Conservation (phyloP, 2,888 invertebrate species). For the Drosophila anceps region DNA sequence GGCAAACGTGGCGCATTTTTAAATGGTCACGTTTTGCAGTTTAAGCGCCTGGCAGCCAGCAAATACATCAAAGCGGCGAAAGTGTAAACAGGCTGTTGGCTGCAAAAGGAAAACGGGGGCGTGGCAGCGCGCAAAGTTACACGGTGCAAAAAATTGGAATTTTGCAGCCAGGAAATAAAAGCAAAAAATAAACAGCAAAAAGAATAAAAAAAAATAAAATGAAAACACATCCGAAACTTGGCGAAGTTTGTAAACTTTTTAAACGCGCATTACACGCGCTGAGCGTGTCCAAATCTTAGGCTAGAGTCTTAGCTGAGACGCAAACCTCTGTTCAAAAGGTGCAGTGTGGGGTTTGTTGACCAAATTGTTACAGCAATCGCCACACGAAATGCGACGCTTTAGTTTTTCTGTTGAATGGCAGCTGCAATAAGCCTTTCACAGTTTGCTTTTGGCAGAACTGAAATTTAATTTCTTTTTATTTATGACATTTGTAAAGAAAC, state of each 20-base stretch:
- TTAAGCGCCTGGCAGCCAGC: conserved; percentile 73
- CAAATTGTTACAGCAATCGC: conserved; percentile 52
- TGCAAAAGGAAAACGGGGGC: conserved; percentile 43
- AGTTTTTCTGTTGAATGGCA: conserved; percentile 20
- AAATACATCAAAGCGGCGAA: conserved; percentile 73
- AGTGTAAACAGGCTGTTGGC: conserved; percentile 74
- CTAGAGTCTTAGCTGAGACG: conserved; percentile 47
- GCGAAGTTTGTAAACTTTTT: conserved; percentile 78
- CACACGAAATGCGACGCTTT: conserved; percentile 22
- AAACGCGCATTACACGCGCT: conserved; percentile 79
- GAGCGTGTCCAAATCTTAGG: conserved; percentile 66
- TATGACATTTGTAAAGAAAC: neutral
- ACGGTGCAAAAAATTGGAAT: conserved; percentile 47
- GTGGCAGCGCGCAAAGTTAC: conserved; percentile 68
- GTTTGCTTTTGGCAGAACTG: neutral
- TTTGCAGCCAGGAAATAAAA: conserved; percentile 55
- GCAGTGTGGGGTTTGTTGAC: neutral
- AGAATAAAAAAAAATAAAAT: conserved; percentile 23
- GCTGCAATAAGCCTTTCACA: neutral
- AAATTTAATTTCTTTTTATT: neutral
- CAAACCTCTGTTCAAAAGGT: neutral
- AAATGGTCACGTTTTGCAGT: conserved; percentile 84
- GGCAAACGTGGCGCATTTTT: conserved; percentile 79
- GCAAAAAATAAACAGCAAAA: conserved; percentile 22
- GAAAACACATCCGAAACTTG: conserved; percentile 61